Conservation (phyloP, 1,140 invertebrate genomes). For the Myzus persicae region DNA sequence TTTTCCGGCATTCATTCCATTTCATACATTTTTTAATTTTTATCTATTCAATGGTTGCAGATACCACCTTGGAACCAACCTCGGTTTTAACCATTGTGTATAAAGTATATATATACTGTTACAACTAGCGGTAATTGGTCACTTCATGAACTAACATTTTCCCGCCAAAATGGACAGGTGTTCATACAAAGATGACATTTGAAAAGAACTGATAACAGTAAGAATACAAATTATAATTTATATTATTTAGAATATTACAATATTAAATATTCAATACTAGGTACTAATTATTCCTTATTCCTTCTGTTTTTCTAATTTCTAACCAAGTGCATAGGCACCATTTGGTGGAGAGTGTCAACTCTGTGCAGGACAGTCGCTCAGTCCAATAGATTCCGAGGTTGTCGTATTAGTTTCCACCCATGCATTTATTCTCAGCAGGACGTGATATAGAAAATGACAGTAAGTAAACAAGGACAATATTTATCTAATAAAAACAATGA, state of each 20-base stretch:
- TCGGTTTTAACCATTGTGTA: too few species aligned
- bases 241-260: too few species aligned
- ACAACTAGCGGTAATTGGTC: neutral
- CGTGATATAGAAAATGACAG: neutral
- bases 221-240: neutral
- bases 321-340: neutral
- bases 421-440: neutral
- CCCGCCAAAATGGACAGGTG: constrained; percentile 27
- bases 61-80: too few species aligned
- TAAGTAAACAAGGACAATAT: neutral
- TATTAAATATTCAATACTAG: too few species aligned
- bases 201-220: neutral
- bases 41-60: too few species aligned
- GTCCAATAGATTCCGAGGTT: neutral
- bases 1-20: too few species aligned
- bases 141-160: neutral
- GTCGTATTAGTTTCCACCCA: neutral
- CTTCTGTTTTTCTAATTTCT: neutral
- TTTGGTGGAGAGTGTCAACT: neutral
- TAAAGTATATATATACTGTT: too few species aligned
- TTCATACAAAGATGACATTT: neutral
- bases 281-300: neutral
- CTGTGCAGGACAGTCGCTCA: neutral
- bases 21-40: too few species aligned
- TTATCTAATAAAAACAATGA: too few species aligned